phyloP scores from a whole-genome alignment of 92 coral and sea anemone genomes.

The Bergia puertoricense region DNA sequence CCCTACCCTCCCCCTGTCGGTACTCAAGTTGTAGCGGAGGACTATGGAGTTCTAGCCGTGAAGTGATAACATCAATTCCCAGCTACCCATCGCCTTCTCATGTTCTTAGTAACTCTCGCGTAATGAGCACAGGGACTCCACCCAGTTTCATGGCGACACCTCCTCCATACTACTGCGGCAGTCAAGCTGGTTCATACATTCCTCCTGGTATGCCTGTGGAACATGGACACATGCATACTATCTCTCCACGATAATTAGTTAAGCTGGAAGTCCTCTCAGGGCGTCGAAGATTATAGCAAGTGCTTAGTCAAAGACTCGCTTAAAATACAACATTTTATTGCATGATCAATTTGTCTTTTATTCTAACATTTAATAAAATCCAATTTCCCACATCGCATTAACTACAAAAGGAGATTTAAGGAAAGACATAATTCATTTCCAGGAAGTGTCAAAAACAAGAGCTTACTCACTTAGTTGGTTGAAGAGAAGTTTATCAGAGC shows the following conservation, averaged over 20 bases:
- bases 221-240: conserved; percentile 82
- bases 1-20: conserved; percentile 85
- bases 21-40: conserved; percentile 96
- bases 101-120: conserved; percentile 78
- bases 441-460: background rate
- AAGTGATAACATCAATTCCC: conserved; percentile 81
- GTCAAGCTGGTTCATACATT: conserved; percentile 93
- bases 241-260: conserved; percentile 79
- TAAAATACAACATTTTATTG: conserved; percentile 8
- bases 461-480: background rate
- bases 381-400: background rate
- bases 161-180: conserved; percentile 92
- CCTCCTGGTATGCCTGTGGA: conserved; percentile 74
- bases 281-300: background rate
- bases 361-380: background rate
- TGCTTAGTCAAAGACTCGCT: background rate
- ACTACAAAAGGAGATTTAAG: background rate
- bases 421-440: background rate
- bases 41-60: conserved; percentile 97
- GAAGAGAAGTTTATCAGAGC: background rate
- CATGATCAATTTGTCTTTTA: conserved; percentile 3
- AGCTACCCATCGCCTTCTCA: conserved; percentile 80
- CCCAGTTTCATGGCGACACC: conserved; percentile 92
- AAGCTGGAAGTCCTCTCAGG: background rate
- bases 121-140: conserved; percentile 77